Conservation (phyloP, 2,888 invertebrate species). For the Brachynemurus nebulosus region DNA sequence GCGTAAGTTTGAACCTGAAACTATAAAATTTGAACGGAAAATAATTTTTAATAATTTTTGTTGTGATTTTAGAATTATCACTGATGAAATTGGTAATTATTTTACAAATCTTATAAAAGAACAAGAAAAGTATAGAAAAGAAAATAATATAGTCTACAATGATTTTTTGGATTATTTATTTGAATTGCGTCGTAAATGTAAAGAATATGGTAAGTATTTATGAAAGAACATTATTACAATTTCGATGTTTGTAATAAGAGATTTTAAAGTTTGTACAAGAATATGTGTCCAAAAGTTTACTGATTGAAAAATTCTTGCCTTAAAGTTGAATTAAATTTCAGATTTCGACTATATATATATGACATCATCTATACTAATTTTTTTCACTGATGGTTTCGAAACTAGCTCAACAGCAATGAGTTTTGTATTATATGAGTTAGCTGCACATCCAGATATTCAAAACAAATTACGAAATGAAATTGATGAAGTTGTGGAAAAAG, state of each 20-base stretch:
- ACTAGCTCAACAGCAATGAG: conserved; percentile 28
- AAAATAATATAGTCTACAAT: background rate
- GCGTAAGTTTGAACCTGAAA: background rate
- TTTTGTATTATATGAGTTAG: conserved; percentile 26
- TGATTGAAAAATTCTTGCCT: background rate
- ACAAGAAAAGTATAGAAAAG: background rate
- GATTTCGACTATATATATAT: conserved; percentile 18
- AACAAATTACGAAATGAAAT: conserved; percentile 28
- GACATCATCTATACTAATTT: conserved; percentile 26
- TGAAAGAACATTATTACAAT: no score
- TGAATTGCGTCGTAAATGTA: background rate
- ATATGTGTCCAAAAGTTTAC: no score
- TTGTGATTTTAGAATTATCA: background rate
- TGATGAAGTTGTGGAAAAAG: conserved; percentile 17
- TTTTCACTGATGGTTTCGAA: conserved; percentile 31
- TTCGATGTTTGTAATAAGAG: no score
- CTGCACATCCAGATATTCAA: conserved; percentile 27
- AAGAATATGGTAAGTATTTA: background rate
- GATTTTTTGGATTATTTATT: conserved; percentile 1
- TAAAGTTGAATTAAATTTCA: background rate
- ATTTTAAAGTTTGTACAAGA: no score
- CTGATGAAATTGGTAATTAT: background rate
- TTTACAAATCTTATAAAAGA: background rate
- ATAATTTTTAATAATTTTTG: background rate
- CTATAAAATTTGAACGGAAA: background rate